Evolutionary conservation across 2,888 invertebrate species (phyloP), one percentile per base, ranked within the genome.

Genomic region (Rhabditoides inermis): DNA sequence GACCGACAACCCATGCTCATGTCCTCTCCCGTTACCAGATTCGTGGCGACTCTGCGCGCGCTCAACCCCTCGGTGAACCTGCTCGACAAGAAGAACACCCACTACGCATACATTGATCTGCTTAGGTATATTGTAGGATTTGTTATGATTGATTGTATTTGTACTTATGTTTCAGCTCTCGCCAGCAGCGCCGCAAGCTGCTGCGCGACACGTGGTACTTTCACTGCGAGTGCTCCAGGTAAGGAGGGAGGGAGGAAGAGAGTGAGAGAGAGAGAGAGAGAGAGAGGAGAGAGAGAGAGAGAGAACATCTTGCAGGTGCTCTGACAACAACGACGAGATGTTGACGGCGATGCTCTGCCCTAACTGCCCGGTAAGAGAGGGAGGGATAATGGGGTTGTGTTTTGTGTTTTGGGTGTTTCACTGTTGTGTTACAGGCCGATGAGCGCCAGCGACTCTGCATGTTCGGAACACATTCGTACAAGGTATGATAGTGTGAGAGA

Each of bases 81-180:
- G 25, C 50, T 53, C n/a, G 63, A 76, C 53, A 54, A 53, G 1
- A 55, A 60, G 4, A 63, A 52, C 2, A 76, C 73, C 2, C 71
- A 65, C 56, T 76, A 76, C 55, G 64, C 73, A 5, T 76, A 76
- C 55, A 75, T 76, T 26, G 75, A 76, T 28, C 49, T 74, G n/a
- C 51, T 69, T 18, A 55, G 60, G 70, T 67, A 30, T 18, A 22
- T 20, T 32, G 12, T 22, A 12, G 15, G 28, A 45, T 30, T 49
- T 20, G 1, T 35, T 23, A 12, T 15, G 49, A 26, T 48, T 39
- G 7, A 36, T 30, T 30, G 12, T 12, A n/a, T 56, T 36, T 50
- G 46, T 7, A 39, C 18, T 39, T 12, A 51, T 23, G 28, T 39
- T 55, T 22, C 51, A 63, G 63, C 25, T 57, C 60, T 15, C 52